Conservation (phyloP, 2,113 vertebrate species). For the Lophura nycthemera region DNA sequence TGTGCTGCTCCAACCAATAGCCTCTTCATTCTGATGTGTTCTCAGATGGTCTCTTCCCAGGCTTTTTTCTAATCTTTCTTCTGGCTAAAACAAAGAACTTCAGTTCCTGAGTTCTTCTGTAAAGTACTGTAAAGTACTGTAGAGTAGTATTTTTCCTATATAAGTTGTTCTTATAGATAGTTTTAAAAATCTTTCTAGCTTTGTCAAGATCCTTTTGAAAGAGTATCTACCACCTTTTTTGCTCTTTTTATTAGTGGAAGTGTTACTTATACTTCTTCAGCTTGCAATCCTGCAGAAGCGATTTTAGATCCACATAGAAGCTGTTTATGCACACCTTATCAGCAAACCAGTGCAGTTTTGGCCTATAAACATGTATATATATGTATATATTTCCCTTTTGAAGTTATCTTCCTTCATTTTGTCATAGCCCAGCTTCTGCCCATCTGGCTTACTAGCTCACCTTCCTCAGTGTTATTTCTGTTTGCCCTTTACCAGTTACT, state of each 20-base stretch:
- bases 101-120: not conserved
- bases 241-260: not conserved
- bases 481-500: fast-evolving
- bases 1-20: not conserved
- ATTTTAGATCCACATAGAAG: not conserved
- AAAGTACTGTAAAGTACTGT: not conserved
- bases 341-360: not conserved
- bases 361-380: not conserved
- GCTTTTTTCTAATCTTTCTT: not conserved
- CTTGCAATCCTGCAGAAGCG: not conserved
- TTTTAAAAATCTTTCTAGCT: not conserved
- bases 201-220: not conserved
- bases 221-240: not conserved
- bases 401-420: not conserved
- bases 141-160: not conserved
- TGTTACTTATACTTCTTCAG: not conserved
- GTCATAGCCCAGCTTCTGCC: not conserved
- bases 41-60: not conserved
- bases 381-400: not conserved
- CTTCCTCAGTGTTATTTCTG: not conserved
- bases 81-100: not conserved
- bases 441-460: not conserved
- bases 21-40: not conserved
- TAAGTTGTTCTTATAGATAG: not conserved
- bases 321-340: not conserved